These are phyloP conservation scores for Alaudala cheleensis DNA, from an alignment of 2,113 vertebrate species.

Conservation along the genomic window DNA sequence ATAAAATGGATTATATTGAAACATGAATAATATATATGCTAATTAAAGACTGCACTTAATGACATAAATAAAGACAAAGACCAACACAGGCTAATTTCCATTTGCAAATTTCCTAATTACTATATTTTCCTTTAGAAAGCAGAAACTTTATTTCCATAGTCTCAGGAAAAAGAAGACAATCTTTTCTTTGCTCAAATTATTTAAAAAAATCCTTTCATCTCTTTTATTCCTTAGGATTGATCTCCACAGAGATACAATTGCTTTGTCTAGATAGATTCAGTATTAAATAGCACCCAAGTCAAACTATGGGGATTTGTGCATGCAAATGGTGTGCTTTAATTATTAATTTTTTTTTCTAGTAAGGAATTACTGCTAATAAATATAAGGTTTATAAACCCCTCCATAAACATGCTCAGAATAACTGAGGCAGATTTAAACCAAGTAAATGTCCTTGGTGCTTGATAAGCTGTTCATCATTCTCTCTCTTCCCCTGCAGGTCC, in stretches of 20 bases:
- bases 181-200: neutral
- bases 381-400: neutral
- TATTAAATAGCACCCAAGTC: neutral
- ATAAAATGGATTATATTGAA: constrained; percentile 56
- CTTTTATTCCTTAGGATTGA: neutral
- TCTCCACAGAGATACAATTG: neutral
- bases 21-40: constrained; percentile 67
- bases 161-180: neutral
- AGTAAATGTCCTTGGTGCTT: neutral
- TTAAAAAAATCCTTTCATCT: neutral
- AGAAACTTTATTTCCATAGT: constrained; percentile 19
- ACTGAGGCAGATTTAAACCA: neutral
- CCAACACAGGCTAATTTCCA: constrained; percentile 50
- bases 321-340: neutral
- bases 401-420: neutral
- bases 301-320: neutral
- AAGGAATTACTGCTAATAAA: neutral
- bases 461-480: neutral
- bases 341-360: neutral
- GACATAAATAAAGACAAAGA: constrained; percentile 57
- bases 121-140: constrained; percentile 40
- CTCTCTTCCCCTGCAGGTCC: neutral
- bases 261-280: neutral
- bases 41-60: constrained; percentile 64
- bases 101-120: constrained; percentile 59